These are phyloP conservation scores for Enteromius argenteus DNA, from an alignment of 2,797 vertebrate genomes.

Conservation along the genomic window DNA sequence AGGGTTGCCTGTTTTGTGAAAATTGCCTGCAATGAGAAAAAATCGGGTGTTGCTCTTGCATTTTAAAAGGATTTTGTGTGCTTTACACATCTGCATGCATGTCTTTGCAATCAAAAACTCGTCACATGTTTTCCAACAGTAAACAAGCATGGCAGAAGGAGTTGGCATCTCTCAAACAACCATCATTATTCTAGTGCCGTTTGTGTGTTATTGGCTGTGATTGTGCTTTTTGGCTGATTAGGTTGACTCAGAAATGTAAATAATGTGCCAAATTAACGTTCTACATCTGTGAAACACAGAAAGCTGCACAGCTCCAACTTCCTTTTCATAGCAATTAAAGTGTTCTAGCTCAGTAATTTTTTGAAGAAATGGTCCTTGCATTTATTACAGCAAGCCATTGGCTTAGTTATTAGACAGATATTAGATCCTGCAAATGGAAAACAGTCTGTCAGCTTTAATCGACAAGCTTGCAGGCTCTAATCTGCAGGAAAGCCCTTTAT, in stretches of 20 bases:
- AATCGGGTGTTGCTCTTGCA: neutral
- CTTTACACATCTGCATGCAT: neutral
- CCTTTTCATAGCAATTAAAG: slow-evolving; percentile 62
- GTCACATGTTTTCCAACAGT: slow-evolving; percentile 2
- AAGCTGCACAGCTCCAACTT: slow-evolving; percentile 40
- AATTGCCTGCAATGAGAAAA: neutral
- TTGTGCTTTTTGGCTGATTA: slow-evolving; percentile 49
- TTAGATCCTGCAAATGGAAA: slow-evolving; percentile 53
- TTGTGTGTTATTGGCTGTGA: slow-evolving; percentile 37
- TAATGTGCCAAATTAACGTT: slow-evolving; percentile 60
- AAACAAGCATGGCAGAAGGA: slow-evolving; percentile 25
- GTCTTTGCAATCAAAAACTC: slow-evolving; percentile 16
- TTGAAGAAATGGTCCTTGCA: slow-evolving; percentile 54
- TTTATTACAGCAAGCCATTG: slow-evolving; percentile 30
- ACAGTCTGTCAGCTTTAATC: slow-evolving; percentile 55
- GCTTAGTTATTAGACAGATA: slow-evolving; percentile 53
- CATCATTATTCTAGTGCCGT: slow-evolving; percentile 31
- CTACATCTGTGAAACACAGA: slow-evolving; percentile 51
- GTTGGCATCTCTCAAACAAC: slow-evolving; percentile 43
- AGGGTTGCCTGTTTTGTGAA: neutral
- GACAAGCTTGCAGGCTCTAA: slow-evolving; percentile 49
- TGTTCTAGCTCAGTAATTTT: slow-evolving; percentile 58
- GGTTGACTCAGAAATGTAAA: slow-evolving; percentile 54
- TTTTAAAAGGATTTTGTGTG: neutral
- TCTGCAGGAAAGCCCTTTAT: slow-evolving; percentile 55